Evolutionary conservation across 2,113 vertebrate species (phyloP).

Genomic region (Rhea pennata): DNA sequence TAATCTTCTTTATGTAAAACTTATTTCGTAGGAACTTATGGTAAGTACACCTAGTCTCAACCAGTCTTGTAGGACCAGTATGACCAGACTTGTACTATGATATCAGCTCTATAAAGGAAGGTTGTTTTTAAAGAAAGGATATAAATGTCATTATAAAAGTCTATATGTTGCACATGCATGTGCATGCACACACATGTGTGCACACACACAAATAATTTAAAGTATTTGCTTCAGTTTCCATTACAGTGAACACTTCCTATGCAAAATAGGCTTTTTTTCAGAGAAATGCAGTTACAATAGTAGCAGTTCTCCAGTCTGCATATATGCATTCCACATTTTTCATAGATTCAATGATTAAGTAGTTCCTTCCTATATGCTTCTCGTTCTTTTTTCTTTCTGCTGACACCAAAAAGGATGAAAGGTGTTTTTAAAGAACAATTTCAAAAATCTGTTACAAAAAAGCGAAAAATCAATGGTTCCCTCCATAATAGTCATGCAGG

Average conservation of each 20-base stretch:
- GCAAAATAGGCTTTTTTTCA: background rate
- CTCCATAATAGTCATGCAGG: conserved; percentile 35
- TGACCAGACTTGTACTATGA: background rate
- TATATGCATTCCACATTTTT: background rate
- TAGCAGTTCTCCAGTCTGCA: background rate
- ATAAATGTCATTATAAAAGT: background rate
- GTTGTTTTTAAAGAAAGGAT: background rate
- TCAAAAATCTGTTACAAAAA: conserved; percentile 7
- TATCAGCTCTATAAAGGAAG: background rate
- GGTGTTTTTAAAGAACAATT: conserved; percentile 11
- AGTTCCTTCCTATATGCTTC: background rate
- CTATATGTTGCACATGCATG: too few species aligned
- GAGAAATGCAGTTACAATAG: background rate
- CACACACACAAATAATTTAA: background rate
- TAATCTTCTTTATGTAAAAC: background rate
- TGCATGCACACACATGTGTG: too few species aligned
- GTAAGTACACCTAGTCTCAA: background rate
- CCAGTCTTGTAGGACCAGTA: too few species aligned
- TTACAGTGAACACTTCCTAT: background rate
- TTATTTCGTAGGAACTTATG: background rate
- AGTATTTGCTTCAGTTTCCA: background rate
- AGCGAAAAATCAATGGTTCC: conserved; percentile 43
- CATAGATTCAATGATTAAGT: background rate
- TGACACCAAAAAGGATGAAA: conserved; percentile 1
- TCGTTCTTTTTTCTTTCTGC: background rate